Conservation (phyloP, 2,797 vertebrate species). For the Poeciliopsis gracilis region DNA sequence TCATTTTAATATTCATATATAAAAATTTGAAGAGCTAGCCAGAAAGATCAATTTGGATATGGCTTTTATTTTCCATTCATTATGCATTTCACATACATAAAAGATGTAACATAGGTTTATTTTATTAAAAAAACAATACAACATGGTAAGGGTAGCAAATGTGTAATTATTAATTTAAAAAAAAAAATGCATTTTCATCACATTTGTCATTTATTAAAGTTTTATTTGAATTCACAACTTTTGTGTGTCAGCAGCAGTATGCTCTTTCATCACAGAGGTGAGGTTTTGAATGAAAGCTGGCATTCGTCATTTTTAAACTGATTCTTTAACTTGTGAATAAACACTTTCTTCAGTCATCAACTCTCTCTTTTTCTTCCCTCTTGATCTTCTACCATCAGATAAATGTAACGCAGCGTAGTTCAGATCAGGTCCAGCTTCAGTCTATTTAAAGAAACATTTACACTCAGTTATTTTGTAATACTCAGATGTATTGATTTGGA, state of each 20-base stretch:
- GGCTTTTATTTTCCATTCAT: neutral
- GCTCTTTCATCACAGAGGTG: neutral
- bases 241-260: neutral
- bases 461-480: neutral
- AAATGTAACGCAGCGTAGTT: neutral
- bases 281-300: neutral
- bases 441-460: neutral
- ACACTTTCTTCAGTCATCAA: neutral
- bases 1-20: too few species aligned
- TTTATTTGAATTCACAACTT: neutral
- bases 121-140: neutral
- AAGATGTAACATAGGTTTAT: neutral
- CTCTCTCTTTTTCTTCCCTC: neutral
- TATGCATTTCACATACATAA: neutral
- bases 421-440: neutral
- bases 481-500: neutral
- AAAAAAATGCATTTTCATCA: neutral
- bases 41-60: neutral
- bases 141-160: neutral
- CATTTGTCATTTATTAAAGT: neutral
- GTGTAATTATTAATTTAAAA: neutral
- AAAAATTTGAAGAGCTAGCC: too few species aligned
- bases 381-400: neutral
- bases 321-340: slow-evolving; percentile 2
- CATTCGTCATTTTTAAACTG: neutral